Base-by-base conservation (phyloP, 92 coral and sea anemone species). In the Blastomussa wellsi region DNA sequence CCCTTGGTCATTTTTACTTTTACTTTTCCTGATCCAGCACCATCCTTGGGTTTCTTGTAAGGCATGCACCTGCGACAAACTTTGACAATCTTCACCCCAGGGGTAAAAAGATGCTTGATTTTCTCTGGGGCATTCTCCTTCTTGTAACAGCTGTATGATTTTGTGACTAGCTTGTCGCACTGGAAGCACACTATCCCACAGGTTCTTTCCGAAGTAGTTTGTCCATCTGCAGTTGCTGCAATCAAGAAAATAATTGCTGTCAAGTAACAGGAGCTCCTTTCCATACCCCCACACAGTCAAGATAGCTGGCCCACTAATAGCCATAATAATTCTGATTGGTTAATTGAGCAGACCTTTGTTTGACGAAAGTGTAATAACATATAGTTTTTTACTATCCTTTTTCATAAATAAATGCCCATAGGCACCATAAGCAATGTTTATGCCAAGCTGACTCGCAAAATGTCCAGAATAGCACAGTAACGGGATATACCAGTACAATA, bases 61-160 rank as follows among this genome's bases (percentile, higher is more conserved):
- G 99, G 99, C 80, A 94, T 84, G 79, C 99, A 97, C 29, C 96
- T 85, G 47, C 99, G 95, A 82, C 99, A 97, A 65, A 97, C 96
- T 85, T 97, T 97, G 37, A 97, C 92, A 76, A 93, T 86, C 60
- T 96, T 95, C 68, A 93, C 83, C 26, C 92, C 97, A 32, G 95
- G 89, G 39, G 90, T 88, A 77, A 97, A 97, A 12, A 91, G 94
- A 37, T 93, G 90, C 65, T 81, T 84, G 37, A 97, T 91, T 72
- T 86, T 97, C n/a, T 93, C 95, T 9, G 99, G 99, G 0, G 99
- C 98, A 70, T 84, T 93, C 7, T 97, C 98, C 47, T 92, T 89
- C 72, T 92, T 91, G 82, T 94, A 95, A 57, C 99, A 97, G 69
- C 98, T 93, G 93, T 97, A 97, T 26, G 98, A 95, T 68, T 97